Evolutionary conservation across 2,797 vertebrate genomes (phyloP).

Genomic region (Spinus olivaceus): DNA sequence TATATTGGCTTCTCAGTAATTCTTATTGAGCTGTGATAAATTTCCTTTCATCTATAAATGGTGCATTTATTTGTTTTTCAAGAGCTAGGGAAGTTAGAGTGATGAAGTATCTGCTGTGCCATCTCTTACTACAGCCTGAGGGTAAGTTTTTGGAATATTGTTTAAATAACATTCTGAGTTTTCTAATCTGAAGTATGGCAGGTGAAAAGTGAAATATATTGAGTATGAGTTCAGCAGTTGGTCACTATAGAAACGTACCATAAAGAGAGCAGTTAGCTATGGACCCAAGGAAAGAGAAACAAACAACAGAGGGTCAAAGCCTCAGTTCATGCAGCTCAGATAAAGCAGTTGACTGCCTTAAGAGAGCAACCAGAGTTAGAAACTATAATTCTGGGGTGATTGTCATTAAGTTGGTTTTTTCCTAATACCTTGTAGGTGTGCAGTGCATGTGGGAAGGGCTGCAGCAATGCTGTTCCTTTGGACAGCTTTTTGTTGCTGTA

Average conservation of each 20-base stretch:
- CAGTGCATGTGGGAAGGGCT: neutral
- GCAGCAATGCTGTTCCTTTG: neutral
- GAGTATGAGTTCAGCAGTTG: neutral
- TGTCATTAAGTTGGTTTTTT: neutral
- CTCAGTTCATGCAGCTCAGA: neutral
- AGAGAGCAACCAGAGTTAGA: neutral
- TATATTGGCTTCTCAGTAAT: neutral
- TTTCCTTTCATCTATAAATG: neutral
- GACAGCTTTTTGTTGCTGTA: neutral
- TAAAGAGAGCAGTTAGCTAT: neutral
- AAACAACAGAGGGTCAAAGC: neutral
- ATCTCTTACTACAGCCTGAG: neutral
- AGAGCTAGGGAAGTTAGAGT: neutral
- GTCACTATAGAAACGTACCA: constrained; percentile 1
- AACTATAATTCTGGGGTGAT: neutral
- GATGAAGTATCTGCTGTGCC: neutral
- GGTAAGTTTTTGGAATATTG: neutral
- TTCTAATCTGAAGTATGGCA: neutral
- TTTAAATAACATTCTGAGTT: neutral
- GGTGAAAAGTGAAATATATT: neutral
- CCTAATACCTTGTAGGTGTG: rapidly evolving
- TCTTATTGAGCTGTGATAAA: neutral
- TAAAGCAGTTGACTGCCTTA: neutral
- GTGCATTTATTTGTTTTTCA: neutral
- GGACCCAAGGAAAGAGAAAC: neutral